A percentile compares a stretch with the other conserved stretches of the same genome.
phyloP scores from a whole-genome alignment of 2,113 vertebrate genomes.

The Alexandromys fortis region DNA sequence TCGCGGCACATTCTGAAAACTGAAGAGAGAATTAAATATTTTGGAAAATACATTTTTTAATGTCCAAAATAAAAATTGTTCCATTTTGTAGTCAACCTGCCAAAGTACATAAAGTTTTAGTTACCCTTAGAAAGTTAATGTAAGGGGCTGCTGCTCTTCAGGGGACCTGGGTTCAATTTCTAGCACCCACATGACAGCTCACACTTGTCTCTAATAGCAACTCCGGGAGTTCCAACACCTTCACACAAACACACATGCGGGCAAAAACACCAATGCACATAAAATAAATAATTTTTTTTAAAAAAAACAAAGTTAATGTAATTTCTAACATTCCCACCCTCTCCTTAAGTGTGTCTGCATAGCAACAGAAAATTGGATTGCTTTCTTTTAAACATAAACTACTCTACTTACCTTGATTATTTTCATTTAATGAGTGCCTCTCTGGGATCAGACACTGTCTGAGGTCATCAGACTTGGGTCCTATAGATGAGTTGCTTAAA shows the following conservation, averaged over 20 bases:
- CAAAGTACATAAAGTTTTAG: background rate
- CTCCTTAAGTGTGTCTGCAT: background rate
- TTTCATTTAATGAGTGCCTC: constrained; percentile 21
- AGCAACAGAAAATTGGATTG: constrained; percentile 30
- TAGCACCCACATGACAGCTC: background rate
- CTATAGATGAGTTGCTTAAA: constrained; percentile 20
- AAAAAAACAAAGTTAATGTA: background rate
- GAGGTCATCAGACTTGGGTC: constrained; percentile 22
- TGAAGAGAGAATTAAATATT: background rate
- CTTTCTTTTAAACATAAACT: constrained; percentile 51
- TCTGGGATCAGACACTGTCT: background rate
- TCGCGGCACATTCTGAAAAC: constrained; percentile 31
- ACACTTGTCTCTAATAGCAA: background rate
- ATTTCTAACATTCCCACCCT: background rate
- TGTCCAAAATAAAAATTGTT: constrained; percentile 38
- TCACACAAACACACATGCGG: background rate
- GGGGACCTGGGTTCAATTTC: background rate
- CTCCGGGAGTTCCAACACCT: background rate
- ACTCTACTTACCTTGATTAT: constrained; percentile 15
- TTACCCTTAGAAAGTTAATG: constrained; percentile 5
- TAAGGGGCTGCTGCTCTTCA: background rate
- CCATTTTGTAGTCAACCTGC: constrained; percentile 4
- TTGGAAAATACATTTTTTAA: constrained; percentile 30
- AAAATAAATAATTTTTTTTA: background rate
- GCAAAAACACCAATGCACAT: background rate